phyloP scores from a whole-genome alignment of 2,888 invertebrate species.

The Stenichneumon culpator region DNA sequence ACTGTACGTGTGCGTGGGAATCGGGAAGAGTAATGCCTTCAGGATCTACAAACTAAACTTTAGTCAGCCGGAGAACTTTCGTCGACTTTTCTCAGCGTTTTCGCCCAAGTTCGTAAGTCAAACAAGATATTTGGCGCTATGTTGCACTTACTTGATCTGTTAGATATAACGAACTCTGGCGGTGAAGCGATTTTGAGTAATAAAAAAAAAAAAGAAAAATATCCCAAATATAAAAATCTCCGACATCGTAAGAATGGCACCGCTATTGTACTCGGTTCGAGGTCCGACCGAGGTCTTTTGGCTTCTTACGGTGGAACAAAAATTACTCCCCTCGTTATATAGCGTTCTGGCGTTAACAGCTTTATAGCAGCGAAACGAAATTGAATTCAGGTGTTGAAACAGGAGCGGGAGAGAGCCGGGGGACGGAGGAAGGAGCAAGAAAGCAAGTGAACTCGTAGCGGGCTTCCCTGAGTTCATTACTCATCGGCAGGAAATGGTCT shows the following conservation, averaged over 20 bases:
- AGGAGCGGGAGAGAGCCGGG: constrained; percentile 16
- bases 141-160: neutral
- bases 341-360: constrained; percentile 55
- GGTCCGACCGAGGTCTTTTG: neutral
- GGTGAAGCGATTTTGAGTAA: neutral
- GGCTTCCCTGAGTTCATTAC: constrained; percentile 60
- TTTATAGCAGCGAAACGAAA: constrained; percentile 53
- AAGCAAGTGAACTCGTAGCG: constrained; percentile 37
- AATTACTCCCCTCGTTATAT: constrained; percentile 47
- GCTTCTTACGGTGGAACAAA: constrained; percentile 6
- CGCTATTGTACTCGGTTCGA: neutral
- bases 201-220: neutral
- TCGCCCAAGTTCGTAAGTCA: neutral
- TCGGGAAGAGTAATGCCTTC: constrained; percentile 3
- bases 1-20: neutral
- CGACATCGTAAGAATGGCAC: neutral
- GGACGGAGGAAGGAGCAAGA: constrained; percentile 13
- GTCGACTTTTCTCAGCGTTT: neutral
- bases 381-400: constrained; percentile 60
- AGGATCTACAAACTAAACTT: constrained; percentile 7
- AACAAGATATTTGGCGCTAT: neutral
- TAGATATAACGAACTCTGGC: neutral
- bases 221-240: neutral
- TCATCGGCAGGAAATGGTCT: constrained; percentile 63
- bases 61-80: neutral